Base-by-base conservation (phyloP, 1,140 invertebrate species). In the Delia radicum region DNA sequence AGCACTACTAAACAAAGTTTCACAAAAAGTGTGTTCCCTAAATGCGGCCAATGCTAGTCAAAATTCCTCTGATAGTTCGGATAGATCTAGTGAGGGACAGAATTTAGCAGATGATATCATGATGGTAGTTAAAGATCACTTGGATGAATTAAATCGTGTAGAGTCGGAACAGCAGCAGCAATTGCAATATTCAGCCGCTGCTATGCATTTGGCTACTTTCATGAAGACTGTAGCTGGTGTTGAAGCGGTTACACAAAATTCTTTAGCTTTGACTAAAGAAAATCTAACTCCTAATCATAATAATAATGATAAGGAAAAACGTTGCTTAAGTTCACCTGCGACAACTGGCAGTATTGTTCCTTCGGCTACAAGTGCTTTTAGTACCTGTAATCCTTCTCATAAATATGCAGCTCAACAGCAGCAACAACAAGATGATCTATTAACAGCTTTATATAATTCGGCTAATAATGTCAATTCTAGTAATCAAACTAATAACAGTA, bases 1-100 rank as follows among this genome's bases (percentile, higher is more conserved):
- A 80, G 85, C 90, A 78, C 84, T 90, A 85, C 88, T 90, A 80
- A 89, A 89, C 81, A 89, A 89, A 83, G 87, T 90, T 78, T 89
- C 89, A 73, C 87, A 87, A 24, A 85, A 84, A 75, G 42, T 77
- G 27, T 77, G 73, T 48, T 15, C 77, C 77, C 71, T 78, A 81
- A 69, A 33, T 26, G 80, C 79, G 37, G 67, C 75, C 1, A 28
- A 79, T 80, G 42, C 67, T 29, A 75, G 62, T 42, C 65, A 48
- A 12, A 31, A 13, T 78, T 78, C n/a, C 74, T 81, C 61, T 84
- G 42, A 81, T 82, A 71, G 81, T 82, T 67, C 85, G 78, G 77
- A 86, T 81, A 73, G 83, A 82, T 75, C 77, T 8, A 33, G 65
- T 46, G 74, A 79, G n/a, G 79, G 82, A 2, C 79, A 82, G 21